These are phyloP conservation scores for Drymodes brunneopygia DNA, from an alignment of 2,113 vertebrate genomes.

Conservation along the genomic window DNA sequence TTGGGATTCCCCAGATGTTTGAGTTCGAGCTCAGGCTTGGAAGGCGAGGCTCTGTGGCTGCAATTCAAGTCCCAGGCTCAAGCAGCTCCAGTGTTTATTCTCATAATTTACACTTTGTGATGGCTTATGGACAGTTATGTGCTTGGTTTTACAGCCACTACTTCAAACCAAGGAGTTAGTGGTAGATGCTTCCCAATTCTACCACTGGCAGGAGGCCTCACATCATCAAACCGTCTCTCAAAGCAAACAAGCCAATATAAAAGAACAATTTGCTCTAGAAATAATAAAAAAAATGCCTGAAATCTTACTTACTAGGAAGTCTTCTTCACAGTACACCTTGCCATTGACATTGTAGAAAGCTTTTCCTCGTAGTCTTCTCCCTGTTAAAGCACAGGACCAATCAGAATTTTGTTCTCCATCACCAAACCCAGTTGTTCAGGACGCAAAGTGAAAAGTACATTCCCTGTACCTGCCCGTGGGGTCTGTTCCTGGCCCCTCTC, in stretches of 20 bases:
- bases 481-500: neutral
- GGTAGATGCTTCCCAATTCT: neutral
- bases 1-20: slow-evolving; percentile 45
- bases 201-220: neutral
- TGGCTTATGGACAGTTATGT: neutral
- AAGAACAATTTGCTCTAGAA: neutral
- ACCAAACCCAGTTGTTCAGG: neutral
- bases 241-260: neutral
- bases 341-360: slow-evolving; percentile 98
- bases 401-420: neutral
- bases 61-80: neutral
- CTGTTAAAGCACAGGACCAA: slow-evolving; percentile 53
- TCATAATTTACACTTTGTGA: slow-evolving; percentile 1
- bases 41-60: neutral
- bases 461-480: neutral
- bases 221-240: neutral
- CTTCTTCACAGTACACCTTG: slow-evolving; percentile 98
- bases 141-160: neutral
- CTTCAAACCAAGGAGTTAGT: neutral
- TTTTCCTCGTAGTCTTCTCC: slow-evolving; percentile 92
- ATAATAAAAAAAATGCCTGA: neutral
- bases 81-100: slow-evolving; percentile 17
- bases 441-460: neutral
- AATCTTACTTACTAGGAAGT: slow-evolving; percentile 90
- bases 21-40: neutral